A percentile compares a stretch with the other conserved stretches of the same genome.
phyloP scores from a whole-genome alignment of 2,888 invertebrate species.

The Loripinus fragilis region DNA sequence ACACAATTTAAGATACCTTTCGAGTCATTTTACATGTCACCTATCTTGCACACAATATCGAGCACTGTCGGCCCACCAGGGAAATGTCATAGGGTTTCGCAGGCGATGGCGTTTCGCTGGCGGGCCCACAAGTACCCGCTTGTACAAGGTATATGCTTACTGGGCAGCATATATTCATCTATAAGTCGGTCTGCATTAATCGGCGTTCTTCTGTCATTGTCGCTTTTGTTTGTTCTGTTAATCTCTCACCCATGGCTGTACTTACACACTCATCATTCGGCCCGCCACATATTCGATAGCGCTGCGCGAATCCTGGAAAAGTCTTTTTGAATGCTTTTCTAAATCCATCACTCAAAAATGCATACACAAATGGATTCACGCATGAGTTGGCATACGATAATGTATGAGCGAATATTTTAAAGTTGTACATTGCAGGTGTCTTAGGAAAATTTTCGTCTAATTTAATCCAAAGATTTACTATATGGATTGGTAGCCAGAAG shows the following conservation, averaged over 20 bases:
- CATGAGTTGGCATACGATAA: slow-evolving; percentile 79
- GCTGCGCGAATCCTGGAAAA: slow-evolving; percentile 64
- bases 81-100: too few species aligned
- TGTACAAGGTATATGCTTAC: too few species aligned
- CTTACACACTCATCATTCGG: slow-evolving; percentile 48
- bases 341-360: slow-evolving; percentile 79
- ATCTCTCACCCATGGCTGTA: slow-evolving; percentile 35
- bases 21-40: too few species aligned
- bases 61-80: too few species aligned
- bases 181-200: slow-evolving; percentile 58
- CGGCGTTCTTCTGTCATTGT: slow-evolving; percentile 50
- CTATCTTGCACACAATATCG: too few species aligned
- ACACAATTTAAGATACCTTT: too few species aligned
- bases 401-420: slow-evolving; percentile 75
- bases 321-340: slow-evolving; percentile 76
- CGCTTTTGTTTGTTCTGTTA: slow-evolving; percentile 42
- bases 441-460: slow-evolving; percentile 68
- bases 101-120: too few species aligned
- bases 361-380: slow-evolving; percentile 80
- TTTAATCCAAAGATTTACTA: slow-evolving; percentile 70
- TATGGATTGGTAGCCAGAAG: slow-evolving; percentile 80
- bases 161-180: neutral
- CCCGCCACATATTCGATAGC: slow-evolving; percentile 56
- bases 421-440: slow-evolving; percentile 60
- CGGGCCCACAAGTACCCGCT: too few species aligned